Evolutionary conservation across 2,113 vertebrate genomes (phyloP), one percentile per base, ranked within the genome.

Genomic region (Ceyx margarethae): DNA sequence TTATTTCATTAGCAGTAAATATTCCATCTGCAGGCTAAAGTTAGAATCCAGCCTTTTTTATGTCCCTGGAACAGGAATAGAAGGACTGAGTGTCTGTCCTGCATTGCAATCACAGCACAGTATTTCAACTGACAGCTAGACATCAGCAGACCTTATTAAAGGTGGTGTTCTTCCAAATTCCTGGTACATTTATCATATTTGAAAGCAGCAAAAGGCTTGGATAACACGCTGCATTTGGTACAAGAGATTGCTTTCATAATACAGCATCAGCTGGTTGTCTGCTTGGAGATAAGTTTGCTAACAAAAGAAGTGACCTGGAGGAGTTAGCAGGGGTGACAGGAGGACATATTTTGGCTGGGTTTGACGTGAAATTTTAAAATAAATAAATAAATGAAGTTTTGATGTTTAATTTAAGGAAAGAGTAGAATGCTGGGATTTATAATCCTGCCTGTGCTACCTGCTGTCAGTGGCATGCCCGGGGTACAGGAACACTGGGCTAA

Each of bases 321-420:
- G 87, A 95, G 93, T 92, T 77, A 13, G 73, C 90, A 51, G 74
- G 96, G 91, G 93, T 96, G 95, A 93, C 65, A 67, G 96, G 93
- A 97, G 93, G 94, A 95, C 87, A 8, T 82, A 89, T 87, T 96
- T 97, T 90, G 93, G 87, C 94, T 95, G 91, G 40, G 72, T 93
- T 97, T 97, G 91, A 96, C 97, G 95, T 97, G 97, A 97, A 97
- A 98, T 97, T 97, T 93, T 97, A 96, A 78, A 81, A 60, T 76
- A 87, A 57, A 72, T 78, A 61, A 48, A 81, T 97, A 37, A 37
- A 10, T 95, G 94, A 97, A 97, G 96, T 96, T 97, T 97, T 97
- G 97, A 96, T 97, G 96, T 98, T 97, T 97, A 97, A 97, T 97
- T 97, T 97, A 97, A 97, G 95, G 96, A 94, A 96, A 95, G 91